phyloP scores from a whole-genome alignment of 2,888 invertebrate species.

The Adelognathus sp. region DNA sequence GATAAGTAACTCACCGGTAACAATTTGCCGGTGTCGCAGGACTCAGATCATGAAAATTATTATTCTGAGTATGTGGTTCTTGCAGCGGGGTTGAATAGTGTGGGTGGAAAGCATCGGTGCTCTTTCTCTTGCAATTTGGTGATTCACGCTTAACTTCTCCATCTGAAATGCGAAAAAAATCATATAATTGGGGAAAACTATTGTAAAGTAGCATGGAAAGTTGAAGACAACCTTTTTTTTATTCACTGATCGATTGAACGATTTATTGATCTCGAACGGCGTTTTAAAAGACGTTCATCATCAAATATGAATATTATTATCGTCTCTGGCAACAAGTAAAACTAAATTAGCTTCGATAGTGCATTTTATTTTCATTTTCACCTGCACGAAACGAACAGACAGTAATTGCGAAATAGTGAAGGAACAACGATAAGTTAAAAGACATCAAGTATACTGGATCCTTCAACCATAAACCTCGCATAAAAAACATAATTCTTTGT shows the following conservation, averaged over 20 bases:
- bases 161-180: conserved; percentile 17
- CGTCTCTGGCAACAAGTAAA: no score
- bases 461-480: neutral
- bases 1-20: conserved; percentile 65
- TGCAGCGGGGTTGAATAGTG: conserved; percentile 64
- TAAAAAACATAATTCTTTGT: conserved; percentile 14
- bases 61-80: conserved; percentile 62
- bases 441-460: neutral
- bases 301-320: no score
- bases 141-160: conserved; percentile 71
- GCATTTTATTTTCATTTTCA: neutral
- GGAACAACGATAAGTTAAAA: neutral
- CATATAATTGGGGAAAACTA: neutral
- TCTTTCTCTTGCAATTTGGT: conserved; percentile 66
- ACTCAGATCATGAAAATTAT: conserved; percentile 70
- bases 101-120: conserved; percentile 63
- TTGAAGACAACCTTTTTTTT: neutral
- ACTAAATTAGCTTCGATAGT: no score
- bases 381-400: neutral
- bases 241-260: neutral
- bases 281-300: no score
- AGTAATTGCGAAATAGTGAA: neutral
- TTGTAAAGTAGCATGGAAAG: neutral
- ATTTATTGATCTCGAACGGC: no score
- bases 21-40: conserved; percentile 66